Percentiles rank a stretch among this genome's conserved stretches.
Conservation (phyloP, 2,797 vertebrate species). For the Podarcis lilfordi region DNA sequence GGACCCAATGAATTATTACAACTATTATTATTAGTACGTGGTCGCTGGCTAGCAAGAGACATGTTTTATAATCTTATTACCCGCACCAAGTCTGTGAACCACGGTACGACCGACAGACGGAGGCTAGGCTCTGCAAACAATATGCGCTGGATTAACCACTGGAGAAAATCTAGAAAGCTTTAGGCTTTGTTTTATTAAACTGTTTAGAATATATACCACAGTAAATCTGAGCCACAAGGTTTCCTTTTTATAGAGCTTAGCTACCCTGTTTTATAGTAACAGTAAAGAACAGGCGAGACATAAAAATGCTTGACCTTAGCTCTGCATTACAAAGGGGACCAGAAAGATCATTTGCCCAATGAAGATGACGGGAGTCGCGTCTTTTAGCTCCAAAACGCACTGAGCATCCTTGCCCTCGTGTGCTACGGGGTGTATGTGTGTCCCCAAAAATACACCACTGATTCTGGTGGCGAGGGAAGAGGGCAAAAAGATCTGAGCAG, state of each 20-base stretch:
- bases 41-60: slow-evolving; percentile 71
- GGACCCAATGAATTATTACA: slow-evolving; percentile 69
- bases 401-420: background rate
- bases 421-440: background rate
- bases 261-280: slow-evolving; percentile 69
- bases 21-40: slow-evolving; percentile 69
- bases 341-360: slow-evolving; percentile 29
- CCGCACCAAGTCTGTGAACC: slow-evolving; percentile 63
- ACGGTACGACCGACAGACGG: slow-evolving; percentile 32
- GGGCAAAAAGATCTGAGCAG: background rate
- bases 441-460: background rate
- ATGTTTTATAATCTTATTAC: slow-evolving; percentile 77
- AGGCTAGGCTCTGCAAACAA: slow-evolving; percentile 51
- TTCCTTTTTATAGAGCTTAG: slow-evolving; percentile 68
- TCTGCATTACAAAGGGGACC: slow-evolving; percentile 32
- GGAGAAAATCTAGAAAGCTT: slow-evolving; percentile 63
- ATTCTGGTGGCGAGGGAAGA: background rate
- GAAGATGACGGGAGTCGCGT: slow-evolving; percentile 18
- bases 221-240: slow-evolving; percentile 67
- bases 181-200: slow-evolving; percentile 71
- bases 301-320: slow-evolving; percentile 63
- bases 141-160: slow-evolving; percentile 49
- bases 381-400: background rate
- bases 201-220: slow-evolving; percentile 57
- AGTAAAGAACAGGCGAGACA: slow-evolving; percentile 59